Evolutionary conservation across 2,113 vertebrate species (phyloP).

Genomic region (Panthera tigris): DNA sequence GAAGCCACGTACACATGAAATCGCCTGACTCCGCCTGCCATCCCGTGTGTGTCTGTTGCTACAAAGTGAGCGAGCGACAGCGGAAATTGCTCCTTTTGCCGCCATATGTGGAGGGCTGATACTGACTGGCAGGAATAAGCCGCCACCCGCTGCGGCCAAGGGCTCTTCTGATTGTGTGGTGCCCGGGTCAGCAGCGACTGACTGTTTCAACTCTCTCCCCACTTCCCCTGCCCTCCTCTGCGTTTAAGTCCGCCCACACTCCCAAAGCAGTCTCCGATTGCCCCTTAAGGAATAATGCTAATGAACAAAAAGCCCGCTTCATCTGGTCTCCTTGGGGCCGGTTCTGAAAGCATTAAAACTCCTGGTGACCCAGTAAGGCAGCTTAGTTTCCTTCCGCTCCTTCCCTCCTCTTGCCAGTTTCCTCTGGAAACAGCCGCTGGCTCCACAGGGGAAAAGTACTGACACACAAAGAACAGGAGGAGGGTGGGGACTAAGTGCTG

Average conservation of each 20-base stretch:
- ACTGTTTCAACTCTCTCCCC: neutral
- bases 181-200: neutral
- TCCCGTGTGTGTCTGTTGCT: neutral
- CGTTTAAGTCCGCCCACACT: neutral
- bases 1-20: neutral
- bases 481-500: neutral
- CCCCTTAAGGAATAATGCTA: neutral
- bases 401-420: neutral
- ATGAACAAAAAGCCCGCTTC: neutral
- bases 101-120: neutral
- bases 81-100: neutral
- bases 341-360: neutral
- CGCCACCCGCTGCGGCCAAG: neutral
- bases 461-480: neutral
- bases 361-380: neutral
- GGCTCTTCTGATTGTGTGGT: neutral
- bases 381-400: neutral
- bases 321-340: neutral
- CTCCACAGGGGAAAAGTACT: neutral
- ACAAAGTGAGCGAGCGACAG: neutral
- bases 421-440: neutral
- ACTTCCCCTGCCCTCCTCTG: neutral
- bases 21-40: too few relatives aligned
- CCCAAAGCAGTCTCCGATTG: neutral
- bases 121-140: rapidly evolving